A percentile compares a stretch with the other conserved stretches of the same genome.
phyloP scores from a whole-genome alignment of 2,888 invertebrate species.

The Oscheius sp. region DNA sequence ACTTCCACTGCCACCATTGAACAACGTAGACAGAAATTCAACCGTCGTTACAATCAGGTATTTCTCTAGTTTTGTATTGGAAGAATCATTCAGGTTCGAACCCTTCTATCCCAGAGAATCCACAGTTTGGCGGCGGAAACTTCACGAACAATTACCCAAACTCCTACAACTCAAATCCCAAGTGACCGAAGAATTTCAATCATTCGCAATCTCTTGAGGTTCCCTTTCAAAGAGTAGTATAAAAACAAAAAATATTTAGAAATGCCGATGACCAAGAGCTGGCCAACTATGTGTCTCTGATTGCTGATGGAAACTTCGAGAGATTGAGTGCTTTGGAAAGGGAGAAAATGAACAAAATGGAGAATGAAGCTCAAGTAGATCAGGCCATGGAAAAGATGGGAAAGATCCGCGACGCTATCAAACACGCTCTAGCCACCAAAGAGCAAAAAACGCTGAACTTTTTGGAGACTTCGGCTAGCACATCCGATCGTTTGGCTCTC shows the following conservation, averaged over 20 bases:
- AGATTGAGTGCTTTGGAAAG: conserved; percentile 33
- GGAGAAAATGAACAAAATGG: conserved; percentile 19
- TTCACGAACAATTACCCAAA: background rate
- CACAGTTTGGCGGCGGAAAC: conserved; percentile 4
- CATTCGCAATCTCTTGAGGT: conserved; percentile 40
- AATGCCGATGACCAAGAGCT: conserved; percentile 46
- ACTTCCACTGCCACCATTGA: conserved; percentile 40
- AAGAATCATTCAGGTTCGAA: too few relatives aligned
- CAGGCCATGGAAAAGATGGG: conserved; percentile 20
- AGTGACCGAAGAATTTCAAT: conserved; percentile 39
- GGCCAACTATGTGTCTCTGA: conserved; percentile 41
- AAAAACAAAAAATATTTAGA: too few relatives aligned
- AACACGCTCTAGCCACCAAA: conserved; percentile 21
- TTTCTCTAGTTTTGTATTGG: too few relatives aligned
- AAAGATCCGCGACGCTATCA: conserved; percentile 27
- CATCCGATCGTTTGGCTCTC: background rate
- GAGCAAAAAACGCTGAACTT: conserved; percentile 29
- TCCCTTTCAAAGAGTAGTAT: background rate
- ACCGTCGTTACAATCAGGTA: conserved; percentile 43
- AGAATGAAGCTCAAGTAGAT: conserved; percentile 16
- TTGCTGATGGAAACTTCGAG: conserved; percentile 49
- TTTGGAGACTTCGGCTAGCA: conserved; percentile 13
- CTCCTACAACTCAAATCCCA: conserved; percentile 14
- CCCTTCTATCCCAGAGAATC: conserved; percentile 20
- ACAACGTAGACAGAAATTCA: conserved; percentile 42